Evolutionary conservation across 1,140 invertebrate species (phyloP).

Genomic region (Lamellibrachia luymesi): DNA sequence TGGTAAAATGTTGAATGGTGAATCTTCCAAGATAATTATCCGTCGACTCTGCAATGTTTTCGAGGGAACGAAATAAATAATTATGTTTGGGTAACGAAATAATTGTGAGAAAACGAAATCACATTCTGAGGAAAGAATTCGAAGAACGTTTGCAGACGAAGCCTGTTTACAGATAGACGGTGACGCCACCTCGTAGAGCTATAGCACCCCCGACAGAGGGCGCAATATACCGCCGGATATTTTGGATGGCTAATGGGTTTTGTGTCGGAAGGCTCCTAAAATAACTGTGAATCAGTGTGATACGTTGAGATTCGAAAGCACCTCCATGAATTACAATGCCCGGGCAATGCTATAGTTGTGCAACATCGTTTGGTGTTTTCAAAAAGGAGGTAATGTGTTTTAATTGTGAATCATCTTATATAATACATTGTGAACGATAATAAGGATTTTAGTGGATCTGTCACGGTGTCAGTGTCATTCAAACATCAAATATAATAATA

Average conservation of each 20-base stretch:
- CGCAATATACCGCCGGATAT: neutral
- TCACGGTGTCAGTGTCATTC: too few species aligned
- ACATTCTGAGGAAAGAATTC: too few species aligned
- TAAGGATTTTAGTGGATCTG: neutral
- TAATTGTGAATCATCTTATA: neutral
- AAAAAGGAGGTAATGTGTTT: constrained; percentile 10
- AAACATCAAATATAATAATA: too few species aligned
- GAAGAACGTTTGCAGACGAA: too few species aligned
- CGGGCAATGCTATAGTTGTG: neutral
- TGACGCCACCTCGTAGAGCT: neutral
- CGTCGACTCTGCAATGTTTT: too few species aligned
- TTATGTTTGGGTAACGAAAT: too few species aligned
- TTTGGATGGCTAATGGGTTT: neutral
- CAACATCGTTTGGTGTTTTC: constrained; percentile 12
- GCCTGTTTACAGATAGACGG: too few species aligned
- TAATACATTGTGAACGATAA: neutral
- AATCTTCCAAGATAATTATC: too few species aligned
- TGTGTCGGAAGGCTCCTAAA: neutral
- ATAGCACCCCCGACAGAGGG: neutral
- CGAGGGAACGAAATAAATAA: too few species aligned
- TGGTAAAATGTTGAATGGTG: too few species aligned
- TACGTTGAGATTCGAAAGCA: neutral
- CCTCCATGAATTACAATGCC: neutral
- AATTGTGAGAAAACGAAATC: too few species aligned
- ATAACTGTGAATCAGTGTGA: neutral